A percentile compares a stretch with the other conserved stretches of the same genome.
phyloP scores from a whole-genome alignment of 2,113 vertebrate species.

The Tauraco erythrolophus region DNA sequence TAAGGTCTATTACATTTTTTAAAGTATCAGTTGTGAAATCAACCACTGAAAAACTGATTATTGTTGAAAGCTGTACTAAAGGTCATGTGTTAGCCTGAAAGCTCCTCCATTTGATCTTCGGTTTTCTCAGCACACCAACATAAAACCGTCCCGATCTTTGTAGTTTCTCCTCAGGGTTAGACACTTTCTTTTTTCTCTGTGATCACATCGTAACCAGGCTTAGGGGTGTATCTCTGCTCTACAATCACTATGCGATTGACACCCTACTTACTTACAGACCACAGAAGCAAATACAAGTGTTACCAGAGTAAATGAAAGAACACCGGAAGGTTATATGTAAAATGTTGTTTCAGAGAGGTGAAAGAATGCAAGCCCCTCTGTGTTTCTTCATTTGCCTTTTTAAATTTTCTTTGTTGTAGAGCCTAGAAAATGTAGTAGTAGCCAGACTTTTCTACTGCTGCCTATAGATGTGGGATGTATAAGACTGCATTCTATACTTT shows the following conservation, averaged over 20 bases:
- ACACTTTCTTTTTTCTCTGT: neutral
- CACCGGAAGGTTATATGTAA: fast-evolving
- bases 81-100: neutral
- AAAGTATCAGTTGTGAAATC: neutral
- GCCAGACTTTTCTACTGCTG: neutral
- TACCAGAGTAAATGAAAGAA: neutral
- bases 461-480: neutral
- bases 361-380: neutral
- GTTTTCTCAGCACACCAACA: neutral
- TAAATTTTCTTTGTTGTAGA: neutral
- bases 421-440: neutral
- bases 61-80: neutral
- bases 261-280: neutral
- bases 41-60: neutral
- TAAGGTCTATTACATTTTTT: neutral
- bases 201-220: neutral
- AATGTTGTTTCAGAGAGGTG: neutral
- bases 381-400: neutral
- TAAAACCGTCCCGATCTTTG: neutral
- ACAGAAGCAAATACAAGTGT: neutral
- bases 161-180: neutral
- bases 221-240: neutral
- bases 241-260: neutral
- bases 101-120: neutral
- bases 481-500: neutral